Percentiles rank a stretch among this genome's conserved stretches.
phyloP scores from a whole-genome alignment of 1,140 invertebrate genomes.

The Cydia pomonella region DNA sequence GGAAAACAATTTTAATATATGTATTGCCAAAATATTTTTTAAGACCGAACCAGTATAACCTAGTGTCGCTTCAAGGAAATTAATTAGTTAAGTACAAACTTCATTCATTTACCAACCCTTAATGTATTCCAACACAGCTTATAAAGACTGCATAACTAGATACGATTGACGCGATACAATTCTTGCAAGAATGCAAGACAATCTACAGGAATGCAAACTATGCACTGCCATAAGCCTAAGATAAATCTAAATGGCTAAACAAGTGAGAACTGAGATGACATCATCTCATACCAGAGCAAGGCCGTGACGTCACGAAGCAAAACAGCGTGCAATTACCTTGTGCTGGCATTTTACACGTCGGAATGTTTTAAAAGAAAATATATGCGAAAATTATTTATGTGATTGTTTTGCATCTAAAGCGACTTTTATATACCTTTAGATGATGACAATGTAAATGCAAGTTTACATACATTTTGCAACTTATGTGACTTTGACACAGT shows the following conservation, averaged over 20 bases:
- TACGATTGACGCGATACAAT: neutral
- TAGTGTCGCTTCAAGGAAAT: too few species aligned
- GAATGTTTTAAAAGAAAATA: constrained; percentile 11
- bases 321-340: constrained; percentile 34
- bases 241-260: constrained; percentile 33
- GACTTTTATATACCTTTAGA: neutral
- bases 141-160: too few species aligned
- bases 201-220: constrained; percentile 17
- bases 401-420: neutral
- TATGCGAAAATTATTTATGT: neutral
- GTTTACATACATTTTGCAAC: too few species aligned
- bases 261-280: constrained; percentile 41
- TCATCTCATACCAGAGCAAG: constrained; percentile 49
- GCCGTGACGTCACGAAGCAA: constrained; percentile 39
- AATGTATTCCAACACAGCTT: too few species aligned
- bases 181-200: constrained; percentile 3
- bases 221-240: constrained; percentile 21
- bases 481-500: too few species aligned
- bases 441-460: too few species aligned
- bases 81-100: too few species aligned
- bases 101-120: too few species aligned
- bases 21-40: too few species aligned
- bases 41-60: too few species aligned
- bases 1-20: too few species aligned
- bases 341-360: constrained; percentile 2